Conservation (phyloP, 2,797 vertebrate genomes). For the Garrulus glandarius region DNA sequence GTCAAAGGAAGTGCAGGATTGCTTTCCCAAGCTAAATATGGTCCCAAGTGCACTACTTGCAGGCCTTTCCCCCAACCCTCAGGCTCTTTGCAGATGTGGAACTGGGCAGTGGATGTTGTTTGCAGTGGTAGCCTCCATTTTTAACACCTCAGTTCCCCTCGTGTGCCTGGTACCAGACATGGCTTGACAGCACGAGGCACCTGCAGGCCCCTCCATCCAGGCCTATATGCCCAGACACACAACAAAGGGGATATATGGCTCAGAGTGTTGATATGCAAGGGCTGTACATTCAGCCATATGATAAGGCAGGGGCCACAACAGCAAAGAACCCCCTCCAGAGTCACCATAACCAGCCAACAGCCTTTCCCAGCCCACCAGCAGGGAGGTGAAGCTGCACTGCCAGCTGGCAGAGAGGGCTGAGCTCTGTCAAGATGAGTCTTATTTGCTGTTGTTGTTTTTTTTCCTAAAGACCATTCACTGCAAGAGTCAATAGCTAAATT, state of each 20-base stretch:
- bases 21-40: accelerated
- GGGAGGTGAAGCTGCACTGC: neutral
- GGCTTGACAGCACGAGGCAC: neutral
- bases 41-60: neutral
- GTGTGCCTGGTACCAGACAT: neutral
- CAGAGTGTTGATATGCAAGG: accelerated
- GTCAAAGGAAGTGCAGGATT: neutral
- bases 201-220: neutral
- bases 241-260: accelerated
- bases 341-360: neutral
- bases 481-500: neutral
- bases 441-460: neutral
- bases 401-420: neutral
- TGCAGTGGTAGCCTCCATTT: neutral
- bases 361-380: neutral
- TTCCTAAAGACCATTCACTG: neutral
- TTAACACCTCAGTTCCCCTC: accelerated
- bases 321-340: neutral
- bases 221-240: neutral
- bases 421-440: neutral
- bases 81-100: neutral
- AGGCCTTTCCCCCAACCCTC: neutral
- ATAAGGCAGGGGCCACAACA: neutral
- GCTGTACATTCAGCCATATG: neutral
- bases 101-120: neutral